Evolutionary conservation across 2,797 vertebrate species (phyloP).

Genomic region (Graptemys geographica): DNA sequence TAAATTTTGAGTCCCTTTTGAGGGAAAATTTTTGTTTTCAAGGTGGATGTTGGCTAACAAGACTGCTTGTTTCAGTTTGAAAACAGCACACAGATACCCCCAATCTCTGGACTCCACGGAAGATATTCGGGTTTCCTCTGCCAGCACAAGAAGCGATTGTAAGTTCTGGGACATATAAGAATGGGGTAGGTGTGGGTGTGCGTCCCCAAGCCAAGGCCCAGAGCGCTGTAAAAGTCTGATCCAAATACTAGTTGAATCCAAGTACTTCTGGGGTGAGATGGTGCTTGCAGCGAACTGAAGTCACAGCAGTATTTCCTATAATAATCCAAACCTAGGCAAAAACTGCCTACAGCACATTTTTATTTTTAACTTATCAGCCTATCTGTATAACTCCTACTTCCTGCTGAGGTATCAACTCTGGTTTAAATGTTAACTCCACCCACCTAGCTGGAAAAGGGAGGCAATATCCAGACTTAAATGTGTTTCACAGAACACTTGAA

Average conservation of each 20-base stretch:
- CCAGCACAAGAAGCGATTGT: neutral
- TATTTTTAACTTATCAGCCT: neutral
- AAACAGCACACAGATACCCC: neutral
- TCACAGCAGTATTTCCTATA: neutral
- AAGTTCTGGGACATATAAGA: neutral
- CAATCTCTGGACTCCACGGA: fast-evolving
- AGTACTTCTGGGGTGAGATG: neutral
- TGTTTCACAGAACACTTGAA: neutral
- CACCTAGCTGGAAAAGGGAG: slow-evolving; percentile 9
- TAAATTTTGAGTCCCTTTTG: fast-evolving
- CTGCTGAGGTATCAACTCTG: neutral
- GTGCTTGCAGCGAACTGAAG: fast-evolving
- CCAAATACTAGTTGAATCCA: neutral
- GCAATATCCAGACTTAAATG: neutral
- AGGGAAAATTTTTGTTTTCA: neutral
- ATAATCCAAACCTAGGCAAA: neutral
- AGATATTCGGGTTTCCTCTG: neutral
- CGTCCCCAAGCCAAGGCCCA: fast-evolving
- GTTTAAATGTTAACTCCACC: slow-evolving; percentile 5
- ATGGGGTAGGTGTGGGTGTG: neutral
- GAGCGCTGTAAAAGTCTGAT: neutral
- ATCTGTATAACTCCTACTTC: neutral
- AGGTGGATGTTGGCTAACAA: neutral
- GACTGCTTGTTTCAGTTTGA: neutral
- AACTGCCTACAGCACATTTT: neutral